These are phyloP conservation scores for Brachyptera putata DNA, from an alignment of 2,888 invertebrate species.

Conservation along the genomic window DNA sequence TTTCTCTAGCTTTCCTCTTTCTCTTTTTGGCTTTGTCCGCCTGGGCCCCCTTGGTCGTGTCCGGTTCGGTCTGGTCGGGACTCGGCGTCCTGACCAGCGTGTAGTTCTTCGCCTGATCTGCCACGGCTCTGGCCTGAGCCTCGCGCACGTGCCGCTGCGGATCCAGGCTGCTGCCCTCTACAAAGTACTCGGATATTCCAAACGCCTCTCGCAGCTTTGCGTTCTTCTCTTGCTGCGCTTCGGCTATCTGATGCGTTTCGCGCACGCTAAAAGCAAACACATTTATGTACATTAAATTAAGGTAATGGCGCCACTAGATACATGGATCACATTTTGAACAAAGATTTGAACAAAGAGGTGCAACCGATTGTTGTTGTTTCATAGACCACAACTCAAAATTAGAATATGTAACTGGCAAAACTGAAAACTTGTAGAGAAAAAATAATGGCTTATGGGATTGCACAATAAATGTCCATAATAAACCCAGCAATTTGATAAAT, in stretches of 20 bases:
- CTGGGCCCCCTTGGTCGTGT: slow-evolving; percentile 28
- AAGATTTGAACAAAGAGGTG: too few relatives aligned
- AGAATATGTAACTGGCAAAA: too few relatives aligned
- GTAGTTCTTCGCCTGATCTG: slow-evolving; percentile 54
- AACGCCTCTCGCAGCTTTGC: slow-evolving; percentile 89
- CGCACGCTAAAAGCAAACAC: slow-evolving; percentile 62
- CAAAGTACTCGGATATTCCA: slow-evolving; percentile 89
- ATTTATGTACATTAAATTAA: neutral
- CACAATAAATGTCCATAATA: too few relatives aligned
- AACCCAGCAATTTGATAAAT: too few relatives aligned
- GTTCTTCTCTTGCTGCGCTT: slow-evolving; percentile 94
- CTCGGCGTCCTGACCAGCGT: slow-evolving; percentile 74
- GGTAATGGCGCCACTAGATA: too few relatives aligned
- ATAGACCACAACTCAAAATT: too few relatives aligned
- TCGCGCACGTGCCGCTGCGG: slow-evolving; percentile 65
- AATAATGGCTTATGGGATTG: too few relatives aligned
- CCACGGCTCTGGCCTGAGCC: slow-evolving; percentile 49
- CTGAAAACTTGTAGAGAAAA: too few relatives aligned
- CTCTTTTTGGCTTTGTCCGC: slow-evolving; percentile 44
- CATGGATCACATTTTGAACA: too few relatives aligned
- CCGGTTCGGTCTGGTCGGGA: slow-evolving; percentile 44
- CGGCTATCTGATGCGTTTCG: slow-evolving; percentile 94
- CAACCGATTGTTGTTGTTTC: too few relatives aligned
- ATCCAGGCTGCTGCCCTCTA: slow-evolving; percentile 90
- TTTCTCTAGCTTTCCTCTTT: slow-evolving; percentile 40